Evolutionary conservation across 2,113 vertebrate genomes (phyloP).

Genomic region (Polypterus bichir): DNA sequence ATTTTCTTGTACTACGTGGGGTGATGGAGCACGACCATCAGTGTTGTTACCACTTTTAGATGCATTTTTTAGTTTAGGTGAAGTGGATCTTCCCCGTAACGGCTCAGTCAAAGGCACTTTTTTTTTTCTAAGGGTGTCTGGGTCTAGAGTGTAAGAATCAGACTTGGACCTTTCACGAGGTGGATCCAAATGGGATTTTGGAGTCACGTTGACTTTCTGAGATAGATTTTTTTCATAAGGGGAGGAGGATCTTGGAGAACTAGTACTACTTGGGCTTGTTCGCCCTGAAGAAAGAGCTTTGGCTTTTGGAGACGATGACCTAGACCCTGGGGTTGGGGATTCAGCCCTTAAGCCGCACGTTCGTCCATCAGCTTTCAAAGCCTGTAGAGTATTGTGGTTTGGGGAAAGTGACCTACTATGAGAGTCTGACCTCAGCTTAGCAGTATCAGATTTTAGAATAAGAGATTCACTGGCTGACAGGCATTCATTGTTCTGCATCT

Average conservation of each 20-base stretch:
- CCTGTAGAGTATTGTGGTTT: constrained; percentile 94
- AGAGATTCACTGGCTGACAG: constrained; percentile 84
- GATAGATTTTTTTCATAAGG: constrained; percentile 76
- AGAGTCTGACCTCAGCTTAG: constrained; percentile 85
- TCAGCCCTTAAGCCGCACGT: constrained; percentile 67
- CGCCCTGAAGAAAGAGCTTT: constrained; percentile 65
- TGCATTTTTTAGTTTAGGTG: constrained; percentile 80
- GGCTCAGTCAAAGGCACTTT: constrained; percentile 86
- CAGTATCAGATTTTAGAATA: constrained; percentile 80
- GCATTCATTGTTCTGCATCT: constrained; percentile 59
- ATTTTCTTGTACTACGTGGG: constrained; percentile 92
- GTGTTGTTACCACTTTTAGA: constrained; percentile 52
- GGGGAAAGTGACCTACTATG: constrained; percentile 91
- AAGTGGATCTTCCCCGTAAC: constrained; percentile 82
- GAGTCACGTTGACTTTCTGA: constrained; percentile 67
- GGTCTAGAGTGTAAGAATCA: constrained; percentile 91
- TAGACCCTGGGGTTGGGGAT: constrained; percentile 79
- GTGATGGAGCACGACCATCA: constrained; percentile 81
- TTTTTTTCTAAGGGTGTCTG: constrained; percentile 89
- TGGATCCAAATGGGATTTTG: constrained; percentile 81
- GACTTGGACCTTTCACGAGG: constrained; percentile 93
- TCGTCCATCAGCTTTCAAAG: constrained; percentile 79
- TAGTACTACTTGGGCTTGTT: constrained; percentile 64
- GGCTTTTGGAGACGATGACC: constrained; percentile 84
- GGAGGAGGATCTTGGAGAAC: constrained; percentile 71